Percentiles rank a stretch among this genome's conserved stretches.
phyloP scores from a whole-genome alignment of 2,888 invertebrate species.

The Plebejus anna region DNA sequence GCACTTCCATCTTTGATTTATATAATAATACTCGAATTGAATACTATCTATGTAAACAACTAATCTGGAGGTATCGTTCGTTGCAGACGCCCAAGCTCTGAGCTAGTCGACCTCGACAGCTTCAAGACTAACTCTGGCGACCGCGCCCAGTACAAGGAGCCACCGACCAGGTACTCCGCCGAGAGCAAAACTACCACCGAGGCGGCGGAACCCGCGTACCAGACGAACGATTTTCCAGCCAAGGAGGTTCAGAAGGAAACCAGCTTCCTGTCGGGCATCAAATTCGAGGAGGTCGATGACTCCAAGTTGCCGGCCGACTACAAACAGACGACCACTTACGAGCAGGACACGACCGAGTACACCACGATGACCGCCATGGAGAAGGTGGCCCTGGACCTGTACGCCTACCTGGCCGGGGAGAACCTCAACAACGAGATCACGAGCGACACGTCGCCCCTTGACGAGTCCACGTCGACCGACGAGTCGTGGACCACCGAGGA shows the following conservation, averaged over 20 bases:
- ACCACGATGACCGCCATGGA: constrained; percentile 86
- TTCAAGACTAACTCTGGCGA: constrained; percentile 87
- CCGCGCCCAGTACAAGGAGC: constrained; percentile 76
- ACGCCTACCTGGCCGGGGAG: constrained; percentile 86
- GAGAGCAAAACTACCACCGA: constrained; percentile 78
- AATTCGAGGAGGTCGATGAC: constrained; percentile 67
- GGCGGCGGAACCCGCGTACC: constrained; percentile 67
- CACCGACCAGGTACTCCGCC: constrained; percentile 65
- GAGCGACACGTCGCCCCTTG: constrained; percentile 55
- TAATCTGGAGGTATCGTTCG: constrained; percentile 8
- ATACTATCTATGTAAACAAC: background rate
- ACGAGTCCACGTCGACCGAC: constrained; percentile 61
- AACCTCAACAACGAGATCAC: constrained; percentile 81
- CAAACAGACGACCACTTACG: constrained; percentile 63
- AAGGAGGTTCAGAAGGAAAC: constrained; percentile 62
- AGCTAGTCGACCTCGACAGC: constrained; percentile 89
- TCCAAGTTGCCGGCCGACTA: constrained; percentile 67
- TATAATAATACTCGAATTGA: background rate
- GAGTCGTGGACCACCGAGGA: constrained; percentile 69
- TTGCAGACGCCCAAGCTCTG: constrained; percentile 86
- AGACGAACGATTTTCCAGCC: constrained; percentile 52
- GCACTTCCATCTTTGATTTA: background rate
- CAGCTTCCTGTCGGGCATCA: constrained; percentile 65
- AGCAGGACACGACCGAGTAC: constrained; percentile 79
- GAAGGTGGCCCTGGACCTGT: constrained; percentile 90